Evolutionary conservation across 2,797 vertebrate species (phyloP).

Genomic region (Neomorphus geoffroyi): DNA sequence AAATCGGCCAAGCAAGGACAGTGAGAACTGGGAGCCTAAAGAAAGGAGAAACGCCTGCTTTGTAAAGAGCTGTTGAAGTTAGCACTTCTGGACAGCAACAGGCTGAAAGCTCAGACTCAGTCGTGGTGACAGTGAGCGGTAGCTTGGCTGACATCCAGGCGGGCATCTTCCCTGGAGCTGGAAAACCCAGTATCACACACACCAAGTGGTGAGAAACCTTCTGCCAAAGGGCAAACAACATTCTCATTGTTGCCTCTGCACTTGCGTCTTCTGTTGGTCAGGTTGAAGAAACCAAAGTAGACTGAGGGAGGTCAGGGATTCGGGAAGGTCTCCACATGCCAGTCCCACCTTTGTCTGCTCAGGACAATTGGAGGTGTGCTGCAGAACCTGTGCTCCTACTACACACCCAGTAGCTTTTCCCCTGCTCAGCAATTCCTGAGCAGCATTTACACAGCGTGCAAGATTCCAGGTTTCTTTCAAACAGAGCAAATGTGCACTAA

Average conservation of each 20-base stretch:
- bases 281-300: neutral
- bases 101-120: neutral
- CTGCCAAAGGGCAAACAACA: neutral
- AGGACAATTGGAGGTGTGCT: neutral
- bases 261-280: neutral
- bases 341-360: neutral
- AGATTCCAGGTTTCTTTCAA: neutral
- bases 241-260: neutral
- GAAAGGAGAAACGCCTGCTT: neutral
- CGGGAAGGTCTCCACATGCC: neutral
- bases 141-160: neutral
- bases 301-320: neutral
- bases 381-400: neutral
- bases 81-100: neutral
- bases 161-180: neutral
- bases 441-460: fast-evolving
- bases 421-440: neutral
- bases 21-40: neutral
- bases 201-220: neutral
- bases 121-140: neutral
- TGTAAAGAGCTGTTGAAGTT: neutral
- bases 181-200: neutral
- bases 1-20: neutral
- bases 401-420: fast-evolving
- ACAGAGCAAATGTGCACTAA: neutral